Percentiles rank a stretch among this genome's conserved stretches.
phyloP scores from a whole-genome alignment of 2,113 vertebrate genomes.

The Oplegnathus fasciatus region DNA sequence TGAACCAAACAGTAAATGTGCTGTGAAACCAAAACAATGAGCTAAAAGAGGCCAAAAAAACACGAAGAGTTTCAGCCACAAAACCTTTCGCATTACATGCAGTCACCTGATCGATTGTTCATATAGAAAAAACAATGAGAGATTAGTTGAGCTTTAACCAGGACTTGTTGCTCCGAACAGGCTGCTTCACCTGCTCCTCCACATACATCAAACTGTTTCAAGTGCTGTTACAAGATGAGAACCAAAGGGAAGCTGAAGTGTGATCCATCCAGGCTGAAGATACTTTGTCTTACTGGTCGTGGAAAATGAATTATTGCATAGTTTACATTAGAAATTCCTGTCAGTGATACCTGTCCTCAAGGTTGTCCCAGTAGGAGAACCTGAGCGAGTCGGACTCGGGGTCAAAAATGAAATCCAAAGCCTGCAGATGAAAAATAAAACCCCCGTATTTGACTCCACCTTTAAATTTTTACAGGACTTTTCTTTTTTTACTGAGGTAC shows the following conservation, averaged over 20 bases:
- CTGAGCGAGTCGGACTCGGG: background rate
- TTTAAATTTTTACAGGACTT: slow-evolving; percentile 56
- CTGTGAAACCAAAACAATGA: background rate
- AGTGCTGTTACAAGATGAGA: background rate
- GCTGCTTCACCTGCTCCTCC: background rate
- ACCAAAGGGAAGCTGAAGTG: background rate
- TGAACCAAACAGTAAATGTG: background rate
- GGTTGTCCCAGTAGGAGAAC: slow-evolving; percentile 35
- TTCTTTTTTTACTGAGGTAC: slow-evolving; percentile 48
- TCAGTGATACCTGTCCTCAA: slow-evolving; percentile 16
- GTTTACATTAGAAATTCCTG: background rate
- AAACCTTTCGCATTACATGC: background rate
- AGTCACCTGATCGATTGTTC: background rate
- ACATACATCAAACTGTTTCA: background rate
- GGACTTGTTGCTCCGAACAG: background rate
- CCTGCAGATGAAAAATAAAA: slow-evolving; percentile 62
- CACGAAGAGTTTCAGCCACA: background rate
- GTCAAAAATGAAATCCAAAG: slow-evolving; percentile 55
- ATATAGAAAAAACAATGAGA: background rate
- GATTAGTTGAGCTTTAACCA: background rate
- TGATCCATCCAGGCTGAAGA: background rate
- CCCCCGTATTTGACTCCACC: slow-evolving; percentile 34
- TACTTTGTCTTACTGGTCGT: background rate
- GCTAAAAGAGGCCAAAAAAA: background rate
- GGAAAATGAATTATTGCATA: slow-evolving; percentile 29